Conservation (phyloP, 2,797 vertebrate species). For the Lycodopsis pacificus region DNA sequence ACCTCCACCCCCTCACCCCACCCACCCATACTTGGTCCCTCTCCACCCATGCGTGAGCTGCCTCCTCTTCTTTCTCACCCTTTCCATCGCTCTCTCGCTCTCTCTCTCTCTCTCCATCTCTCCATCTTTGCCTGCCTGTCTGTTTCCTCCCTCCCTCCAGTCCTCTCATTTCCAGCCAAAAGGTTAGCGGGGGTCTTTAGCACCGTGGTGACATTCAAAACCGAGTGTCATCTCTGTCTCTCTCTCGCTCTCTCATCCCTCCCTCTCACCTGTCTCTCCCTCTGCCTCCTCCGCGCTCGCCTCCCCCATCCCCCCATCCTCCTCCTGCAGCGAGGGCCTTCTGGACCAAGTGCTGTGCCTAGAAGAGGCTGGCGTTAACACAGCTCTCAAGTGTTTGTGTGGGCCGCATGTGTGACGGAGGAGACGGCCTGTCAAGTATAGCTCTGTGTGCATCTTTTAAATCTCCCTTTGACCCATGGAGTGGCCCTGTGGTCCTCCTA, state of each 20-base stretch:
- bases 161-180: constrained; percentile 76
- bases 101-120: constrained; percentile 34
- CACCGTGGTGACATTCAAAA: constrained; percentile 84
- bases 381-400: constrained; percentile 70
- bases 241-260: constrained; percentile 52
- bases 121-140: constrained; percentile 60
- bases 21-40: constrained; percentile 33
- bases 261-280: constrained; percentile 66
- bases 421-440: constrained; percentile 66
- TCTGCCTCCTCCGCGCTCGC: constrained; percentile 39
- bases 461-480: constrained; percentile 65
- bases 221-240: constrained; percentile 78
- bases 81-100: constrained; percentile 58
- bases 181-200: constrained; percentile 85
- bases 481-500: constrained; percentile 38
- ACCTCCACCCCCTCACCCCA: constrained; percentile 55
- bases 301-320: constrained; percentile 64
- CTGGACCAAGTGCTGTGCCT: constrained; percentile 78
- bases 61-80: constrained; percentile 56
- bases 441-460: constrained; percentile 59
- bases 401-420: constrained; percentile 50
- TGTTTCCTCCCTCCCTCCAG: constrained; percentile 40
- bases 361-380: constrained; percentile 71
- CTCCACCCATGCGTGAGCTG: constrained; percentile 57
- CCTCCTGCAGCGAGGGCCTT: constrained; percentile 77